phyloP scores from a whole-genome alignment of 2,113 vertebrate species.

The Phylloscopus trochilus region DNA sequence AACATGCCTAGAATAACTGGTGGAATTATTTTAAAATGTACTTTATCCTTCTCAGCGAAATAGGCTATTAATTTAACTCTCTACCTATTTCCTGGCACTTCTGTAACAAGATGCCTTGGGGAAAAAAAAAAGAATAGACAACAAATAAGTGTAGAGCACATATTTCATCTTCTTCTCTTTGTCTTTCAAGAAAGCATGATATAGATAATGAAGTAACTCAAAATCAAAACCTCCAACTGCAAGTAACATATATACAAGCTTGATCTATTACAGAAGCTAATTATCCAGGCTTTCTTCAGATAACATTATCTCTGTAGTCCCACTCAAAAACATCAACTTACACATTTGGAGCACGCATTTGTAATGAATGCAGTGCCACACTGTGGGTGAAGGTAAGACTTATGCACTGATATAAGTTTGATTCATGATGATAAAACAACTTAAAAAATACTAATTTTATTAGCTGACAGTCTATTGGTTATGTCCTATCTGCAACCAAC shows the following conservation, averaged over 20 bases:
- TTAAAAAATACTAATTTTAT: neutral
- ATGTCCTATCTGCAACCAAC: neutral
- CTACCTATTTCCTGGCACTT: neutral
- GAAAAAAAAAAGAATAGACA: neutral
- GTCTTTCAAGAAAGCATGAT: neutral
- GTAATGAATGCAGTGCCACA: neutral
- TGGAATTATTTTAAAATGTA: neutral
- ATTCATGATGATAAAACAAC: neutral
- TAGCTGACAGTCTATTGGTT: neutral
- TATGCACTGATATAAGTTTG: neutral
- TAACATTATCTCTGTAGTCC: neutral
- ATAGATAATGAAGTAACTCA: neutral
- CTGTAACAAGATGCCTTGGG: neutral
- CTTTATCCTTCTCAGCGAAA: neutral
- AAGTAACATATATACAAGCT: neutral
- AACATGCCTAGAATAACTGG: neutral
- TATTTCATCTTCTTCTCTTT: neutral
- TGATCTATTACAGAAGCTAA: neutral
- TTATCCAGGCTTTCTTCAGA: neutral
- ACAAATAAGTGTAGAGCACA: neutral
- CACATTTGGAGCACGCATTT: accelerated
- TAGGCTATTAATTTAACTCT: neutral
- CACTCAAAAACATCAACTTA: neutral
- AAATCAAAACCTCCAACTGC: neutral
- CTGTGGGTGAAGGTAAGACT: neutral